Evolutionary conservation across 2,888 invertebrate species (phyloP).

Genomic region (Xanthorhoe designata): DNA sequence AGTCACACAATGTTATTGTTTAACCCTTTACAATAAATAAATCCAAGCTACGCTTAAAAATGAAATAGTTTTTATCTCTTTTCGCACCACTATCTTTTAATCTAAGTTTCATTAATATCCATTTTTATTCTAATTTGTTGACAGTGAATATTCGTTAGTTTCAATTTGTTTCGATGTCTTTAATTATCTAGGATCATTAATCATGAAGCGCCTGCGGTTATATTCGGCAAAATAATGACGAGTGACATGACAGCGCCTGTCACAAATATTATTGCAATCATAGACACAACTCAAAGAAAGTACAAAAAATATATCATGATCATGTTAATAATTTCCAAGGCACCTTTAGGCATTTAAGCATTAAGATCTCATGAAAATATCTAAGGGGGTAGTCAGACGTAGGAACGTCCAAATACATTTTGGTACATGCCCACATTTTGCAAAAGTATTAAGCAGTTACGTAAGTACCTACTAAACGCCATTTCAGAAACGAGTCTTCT

Average conservation of each 20-base stretch:
- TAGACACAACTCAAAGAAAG: constrained; percentile 24
- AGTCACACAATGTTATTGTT: constrained; percentile 9
- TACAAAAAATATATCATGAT: too few relatives aligned
- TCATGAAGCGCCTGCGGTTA: constrained; percentile 31
- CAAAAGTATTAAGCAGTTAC: too few relatives aligned
- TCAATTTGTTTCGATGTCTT: constrained; percentile 11
- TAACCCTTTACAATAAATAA: constrained; percentile 4
- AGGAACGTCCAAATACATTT: too few relatives aligned
- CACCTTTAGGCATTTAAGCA: too few relatives aligned
- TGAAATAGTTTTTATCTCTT: neutral
- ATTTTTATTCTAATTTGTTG: constrained; percentile 18
- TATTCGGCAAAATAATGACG: constrained; percentile 25
- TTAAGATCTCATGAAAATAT: too few relatives aligned
- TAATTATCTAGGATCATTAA: constrained; percentile 21
- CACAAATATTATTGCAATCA: constrained; percentile 40
- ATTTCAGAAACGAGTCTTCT: too few relatives aligned
- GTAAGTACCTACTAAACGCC: too few relatives aligned
- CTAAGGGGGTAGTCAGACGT: too few relatives aligned
- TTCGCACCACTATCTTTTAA: neutral
- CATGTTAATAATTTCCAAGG: too few relatives aligned
- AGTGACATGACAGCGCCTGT: constrained; percentile 41
- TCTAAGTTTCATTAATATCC: constrained; percentile 13
- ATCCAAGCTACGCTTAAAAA: neutral
- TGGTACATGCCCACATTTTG: too few relatives aligned
- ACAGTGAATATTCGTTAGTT: constrained; percentile 6